Evolutionary conservation across 2,113 vertebrate genomes (phyloP).

Genomic region (Solenodon paradoxus): DNA sequence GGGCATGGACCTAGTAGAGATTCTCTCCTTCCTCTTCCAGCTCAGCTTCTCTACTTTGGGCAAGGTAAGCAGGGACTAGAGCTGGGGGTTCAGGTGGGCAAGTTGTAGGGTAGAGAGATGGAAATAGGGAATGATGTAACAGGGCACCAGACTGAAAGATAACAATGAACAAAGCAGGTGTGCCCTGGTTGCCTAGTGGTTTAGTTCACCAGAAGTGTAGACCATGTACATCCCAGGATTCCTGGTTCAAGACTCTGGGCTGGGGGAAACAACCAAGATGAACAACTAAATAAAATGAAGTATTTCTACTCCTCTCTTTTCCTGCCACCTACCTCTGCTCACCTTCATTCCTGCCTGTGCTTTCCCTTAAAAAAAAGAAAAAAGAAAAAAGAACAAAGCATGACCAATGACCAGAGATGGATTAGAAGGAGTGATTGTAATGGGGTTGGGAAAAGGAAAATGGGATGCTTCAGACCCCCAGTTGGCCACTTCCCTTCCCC

Average conservation of each 20-base stretch:
- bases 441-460: background rate
- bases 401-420: background rate
- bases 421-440: background rate
- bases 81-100: background rate
- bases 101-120: background rate
- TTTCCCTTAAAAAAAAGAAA: no score
- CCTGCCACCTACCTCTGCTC: no score
- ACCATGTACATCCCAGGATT: no score
- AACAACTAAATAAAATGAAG: no score
- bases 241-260: no score
- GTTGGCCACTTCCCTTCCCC: background rate
- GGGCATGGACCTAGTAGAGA: conserved; percentile 95
- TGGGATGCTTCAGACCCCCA: background rate
- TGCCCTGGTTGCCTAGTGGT: no score
- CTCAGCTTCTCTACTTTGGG: conserved; percentile 95
- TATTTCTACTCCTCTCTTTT: no score
- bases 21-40: conserved; percentile 94
- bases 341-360: no score
- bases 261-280: no score
- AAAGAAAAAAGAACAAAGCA: no score
- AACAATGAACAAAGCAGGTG: background rate
- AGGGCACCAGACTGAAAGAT: background rate
- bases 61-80: conserved; percentile 83
- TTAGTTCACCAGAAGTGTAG: no score
- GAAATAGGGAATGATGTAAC: background rate